Percentiles rank a stretch among this genome's conserved stretches.
Conservation (phyloP, 2,888 invertebrate species). For the Xestia xanthographa region DNA sequence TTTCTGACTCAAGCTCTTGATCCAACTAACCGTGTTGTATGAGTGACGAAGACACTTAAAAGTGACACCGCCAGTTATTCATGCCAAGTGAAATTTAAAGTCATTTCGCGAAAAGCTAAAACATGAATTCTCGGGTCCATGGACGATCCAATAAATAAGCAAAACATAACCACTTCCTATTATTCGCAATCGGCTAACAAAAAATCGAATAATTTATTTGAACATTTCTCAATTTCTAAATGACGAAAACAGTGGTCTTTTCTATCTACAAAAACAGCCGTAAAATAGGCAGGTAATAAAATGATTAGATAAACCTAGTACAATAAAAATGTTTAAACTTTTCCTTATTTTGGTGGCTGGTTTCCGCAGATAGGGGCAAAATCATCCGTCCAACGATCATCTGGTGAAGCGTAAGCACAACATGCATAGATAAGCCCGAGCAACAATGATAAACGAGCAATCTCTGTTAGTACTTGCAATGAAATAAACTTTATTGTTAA, state of each 20-base stretch:
- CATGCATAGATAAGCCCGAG: background rate
- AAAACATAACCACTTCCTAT: background rate
- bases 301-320: constrained; percentile 32
- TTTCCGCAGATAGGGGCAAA: background rate
- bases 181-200: background rate
- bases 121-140: background rate
- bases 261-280: constrained; percentile 13
- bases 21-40: background rate
- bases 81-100: background rate
- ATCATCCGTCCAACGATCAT: constrained; percentile 3
- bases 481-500: no score
- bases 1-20: background rate
- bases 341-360: constrained; percentile 28
- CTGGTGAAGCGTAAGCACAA: background rate
- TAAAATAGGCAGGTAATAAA: constrained; percentile 40
- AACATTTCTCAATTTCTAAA: background rate
- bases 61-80: background rate
- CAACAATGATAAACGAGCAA: background rate
- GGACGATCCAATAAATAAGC: background rate
- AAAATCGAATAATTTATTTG: background rate
- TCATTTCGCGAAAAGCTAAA: background rate
- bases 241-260: background rate
- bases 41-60: background rate
- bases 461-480: background rate
- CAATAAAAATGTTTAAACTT: constrained; percentile 6